These are phyloP conservation scores for Macroramphosus scolopax DNA, from an alignment of 2,797 vertebrate species.

Conservation along the genomic window DNA sequence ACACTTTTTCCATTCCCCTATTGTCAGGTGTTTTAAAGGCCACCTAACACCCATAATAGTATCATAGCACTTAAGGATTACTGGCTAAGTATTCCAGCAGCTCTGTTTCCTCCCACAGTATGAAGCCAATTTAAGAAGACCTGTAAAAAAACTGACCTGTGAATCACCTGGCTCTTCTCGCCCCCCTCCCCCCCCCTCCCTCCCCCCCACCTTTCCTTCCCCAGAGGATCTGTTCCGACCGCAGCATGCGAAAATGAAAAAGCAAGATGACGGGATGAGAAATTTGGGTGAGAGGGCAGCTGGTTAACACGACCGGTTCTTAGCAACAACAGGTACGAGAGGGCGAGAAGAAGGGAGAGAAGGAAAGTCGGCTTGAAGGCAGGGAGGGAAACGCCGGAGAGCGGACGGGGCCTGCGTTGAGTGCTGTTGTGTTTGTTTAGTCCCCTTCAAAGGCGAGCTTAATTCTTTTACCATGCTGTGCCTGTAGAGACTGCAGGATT, in stretches of 20 bases:
- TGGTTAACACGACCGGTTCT: constrained; percentile 46
- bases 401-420: constrained; percentile 67
- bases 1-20: constrained; percentile 40
- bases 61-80: constrained; percentile 61
- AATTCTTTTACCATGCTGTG: constrained; percentile 84
- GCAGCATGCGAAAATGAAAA: constrained; percentile 41
- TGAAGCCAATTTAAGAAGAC: constrained; percentile 55
- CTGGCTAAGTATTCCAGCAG: constrained; percentile 65
- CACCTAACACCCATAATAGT: constrained; percentile 56
- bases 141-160: constrained; percentile 69
- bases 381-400: constrained; percentile 30
- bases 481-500: constrained; percentile 68
- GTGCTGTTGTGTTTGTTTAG: constrained; percentile 82
- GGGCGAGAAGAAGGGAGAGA: constrained; percentile 6
- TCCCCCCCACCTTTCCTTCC: constrained; percentile 45
- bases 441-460: constrained; percentile 79
- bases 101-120: constrained; percentile 33
- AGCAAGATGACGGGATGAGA: constrained; percentile 47
- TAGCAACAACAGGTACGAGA: constrained; percentile 57
- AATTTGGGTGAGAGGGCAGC: constrained; percentile 43
- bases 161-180: constrained; percentile 59
- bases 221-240: constrained; percentile 45
- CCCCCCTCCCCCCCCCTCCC: constrained; percentile 26
- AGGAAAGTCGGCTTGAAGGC: constrained; percentile 50
- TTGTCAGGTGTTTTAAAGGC: constrained; percentile 52